Conservation (phyloP, 2,888 invertebrate species). For the Frankliniella fusca region DNA sequence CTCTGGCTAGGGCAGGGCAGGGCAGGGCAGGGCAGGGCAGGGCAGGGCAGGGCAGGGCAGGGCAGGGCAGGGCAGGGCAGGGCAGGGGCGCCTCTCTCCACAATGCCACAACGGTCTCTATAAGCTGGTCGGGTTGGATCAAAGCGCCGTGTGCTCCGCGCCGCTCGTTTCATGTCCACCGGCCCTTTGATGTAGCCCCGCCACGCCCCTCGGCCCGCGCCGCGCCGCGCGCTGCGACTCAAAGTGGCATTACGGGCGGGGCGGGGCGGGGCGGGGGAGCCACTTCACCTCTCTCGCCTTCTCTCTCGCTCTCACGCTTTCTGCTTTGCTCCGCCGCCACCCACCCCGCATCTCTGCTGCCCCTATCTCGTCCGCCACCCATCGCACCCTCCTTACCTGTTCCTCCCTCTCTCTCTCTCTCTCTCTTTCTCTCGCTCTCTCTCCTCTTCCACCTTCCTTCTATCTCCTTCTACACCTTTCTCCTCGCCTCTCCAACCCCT, state of each 20-base stretch:
- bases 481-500: too few species aligned
- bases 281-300: background rate
- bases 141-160: background rate
- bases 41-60: conserved; percentile 32
- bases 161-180: conserved; percentile 8
- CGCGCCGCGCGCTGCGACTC: background rate
- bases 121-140: conserved; percentile 25
- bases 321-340: background rate
- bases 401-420: too few species aligned
- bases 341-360: background rate
- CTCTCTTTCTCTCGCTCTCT: too few species aligned
- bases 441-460: too few species aligned
- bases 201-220: background rate
- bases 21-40: conserved; percentile 27
- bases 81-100: conserved; percentile 29
- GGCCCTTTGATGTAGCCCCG: conserved; percentile 9
- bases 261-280: background rate
- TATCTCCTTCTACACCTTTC: too few species aligned
- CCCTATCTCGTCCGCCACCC: background rate
- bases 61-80: conserved; percentile 33
- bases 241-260: conserved; percentile 1
- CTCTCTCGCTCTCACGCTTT: background rate
- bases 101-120: conserved; percentile 24
- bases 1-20: conserved; percentile 33
- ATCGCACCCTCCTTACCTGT: background rate